phyloP scores from a whole-genome alignment of 2,113 vertebrate genomes.

The Gadus chalcogrammus region DNA sequence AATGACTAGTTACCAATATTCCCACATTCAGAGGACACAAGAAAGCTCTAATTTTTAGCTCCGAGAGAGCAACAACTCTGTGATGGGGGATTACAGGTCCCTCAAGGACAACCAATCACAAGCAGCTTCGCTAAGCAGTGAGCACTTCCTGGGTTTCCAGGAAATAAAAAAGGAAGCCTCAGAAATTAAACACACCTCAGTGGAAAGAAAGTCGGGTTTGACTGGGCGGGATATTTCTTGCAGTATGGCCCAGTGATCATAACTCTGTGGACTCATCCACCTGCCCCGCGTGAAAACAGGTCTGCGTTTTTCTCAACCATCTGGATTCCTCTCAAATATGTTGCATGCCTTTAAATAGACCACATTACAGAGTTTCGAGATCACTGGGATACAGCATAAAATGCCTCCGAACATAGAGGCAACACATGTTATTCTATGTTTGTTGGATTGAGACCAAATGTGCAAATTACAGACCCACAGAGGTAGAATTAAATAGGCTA shows the following conservation, averaged over 20 bases:
- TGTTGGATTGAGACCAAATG: too few species aligned
- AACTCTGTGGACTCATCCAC: slow-evolving; percentile 33
- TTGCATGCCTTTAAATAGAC: too few species aligned
- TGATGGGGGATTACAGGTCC: slow-evolving; percentile 45
- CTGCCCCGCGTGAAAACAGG: slow-evolving; percentile 38
- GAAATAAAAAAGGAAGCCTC: slow-evolving; percentile 30
- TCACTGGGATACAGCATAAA: too few species aligned
- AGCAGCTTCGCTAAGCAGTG: slow-evolving; percentile 15
- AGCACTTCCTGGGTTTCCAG: slow-evolving; percentile 27
- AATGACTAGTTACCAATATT: neutral
- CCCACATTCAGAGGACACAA: slow-evolving; percentile 24
- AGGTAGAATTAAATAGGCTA: too few species aligned
- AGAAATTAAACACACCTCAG: slow-evolving; percentile 3
- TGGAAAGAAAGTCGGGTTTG: neutral
- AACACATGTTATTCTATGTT: too few species aligned
- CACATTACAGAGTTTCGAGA: slow-evolving; percentile 4
- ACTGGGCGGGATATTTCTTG: slow-evolving; percentile 14
- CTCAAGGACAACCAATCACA: slow-evolving; percentile 38
- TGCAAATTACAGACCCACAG: too few species aligned
- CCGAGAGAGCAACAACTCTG: slow-evolving; percentile 14
- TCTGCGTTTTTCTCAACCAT: slow-evolving; percentile 19
- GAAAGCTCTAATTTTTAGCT: slow-evolving; percentile 8
- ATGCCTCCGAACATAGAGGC: too few species aligned
- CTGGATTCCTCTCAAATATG: slow-evolving; percentile 34
- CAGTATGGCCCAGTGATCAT: slow-evolving; percentile 23